Conservation (phyloP, 1,140 invertebrate genomes). For the Conus ventricosus region DNA sequence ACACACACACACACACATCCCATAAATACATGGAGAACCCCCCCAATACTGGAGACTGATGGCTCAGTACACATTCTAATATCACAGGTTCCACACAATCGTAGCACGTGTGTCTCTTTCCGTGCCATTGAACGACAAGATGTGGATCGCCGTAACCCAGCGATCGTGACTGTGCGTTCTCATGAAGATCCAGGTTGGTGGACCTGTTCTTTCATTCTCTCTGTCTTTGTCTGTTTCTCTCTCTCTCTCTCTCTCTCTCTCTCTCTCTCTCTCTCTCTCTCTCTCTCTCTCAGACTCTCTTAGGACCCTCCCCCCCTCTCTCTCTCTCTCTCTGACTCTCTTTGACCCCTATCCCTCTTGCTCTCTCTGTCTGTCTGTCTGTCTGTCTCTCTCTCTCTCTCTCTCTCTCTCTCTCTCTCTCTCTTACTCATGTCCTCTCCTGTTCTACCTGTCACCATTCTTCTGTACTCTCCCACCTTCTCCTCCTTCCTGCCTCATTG, state of each 20-base stretch:
- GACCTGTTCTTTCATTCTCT: no score
- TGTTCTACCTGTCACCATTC: no score
- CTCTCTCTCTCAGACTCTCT: no score
- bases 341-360: no score
- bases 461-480: no score
- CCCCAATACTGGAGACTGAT: no score
- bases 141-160: constrained; percentile 26
- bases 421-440: no score
- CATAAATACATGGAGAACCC: no score
- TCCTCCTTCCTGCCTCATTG: neutral
- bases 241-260: neutral
- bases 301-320: no score
- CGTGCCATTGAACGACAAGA: constrained; percentile 29
- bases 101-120: constrained; percentile 36
- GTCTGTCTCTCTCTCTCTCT: neutral
- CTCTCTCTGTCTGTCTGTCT: no score
- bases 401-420: neutral
- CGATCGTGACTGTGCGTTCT: constrained; percentile 20
- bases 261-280: neutral
- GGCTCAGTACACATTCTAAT: neutral
- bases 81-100: constrained; percentile 28
- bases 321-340: neutral
- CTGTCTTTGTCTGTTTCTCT: no score
- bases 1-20: no score
- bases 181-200: constrained; percentile 29